phyloP scores from a whole-genome alignment of 2,113 vertebrate genomes.

The Tragelaphus scriptus region DNA sequence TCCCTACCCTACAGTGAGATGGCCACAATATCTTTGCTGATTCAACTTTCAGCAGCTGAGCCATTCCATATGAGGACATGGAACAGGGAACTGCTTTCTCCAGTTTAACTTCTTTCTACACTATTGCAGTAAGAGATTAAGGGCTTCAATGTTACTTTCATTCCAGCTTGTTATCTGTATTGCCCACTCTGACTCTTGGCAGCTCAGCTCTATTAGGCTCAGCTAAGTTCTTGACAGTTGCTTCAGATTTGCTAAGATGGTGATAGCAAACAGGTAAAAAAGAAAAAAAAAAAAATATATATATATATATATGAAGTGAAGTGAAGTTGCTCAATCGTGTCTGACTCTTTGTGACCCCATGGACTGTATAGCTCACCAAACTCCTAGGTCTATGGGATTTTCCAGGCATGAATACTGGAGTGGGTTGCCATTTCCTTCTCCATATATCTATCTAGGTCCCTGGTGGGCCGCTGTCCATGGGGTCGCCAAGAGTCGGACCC shows the following conservation, averaged over 20 bases:
- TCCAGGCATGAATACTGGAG: not conserved
- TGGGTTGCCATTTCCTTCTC: not conserved
- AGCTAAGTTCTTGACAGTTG: not conserved
- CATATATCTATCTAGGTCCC: not conserved
- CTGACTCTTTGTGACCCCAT: not conserved
- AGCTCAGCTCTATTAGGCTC: not conserved
- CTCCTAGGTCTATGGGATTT: not conserved
- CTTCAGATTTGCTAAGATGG: not conserved
- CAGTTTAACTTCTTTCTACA: not conserved
- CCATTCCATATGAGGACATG: not conserved
- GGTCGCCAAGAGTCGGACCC: too few relatives aligned
- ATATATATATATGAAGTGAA: not conserved
- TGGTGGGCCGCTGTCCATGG: too few relatives aligned
- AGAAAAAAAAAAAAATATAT: not conserved
- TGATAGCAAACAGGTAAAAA: not conserved
- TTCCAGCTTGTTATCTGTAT: not conserved
- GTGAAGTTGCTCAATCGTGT: rapidly evolving
- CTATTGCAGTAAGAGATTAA: not conserved
- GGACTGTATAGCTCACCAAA: not conserved
- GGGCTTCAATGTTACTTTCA: not conserved
- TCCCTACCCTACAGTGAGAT: rapidly evolving
- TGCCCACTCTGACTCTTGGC: not conserved
- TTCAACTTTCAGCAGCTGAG: not conserved
- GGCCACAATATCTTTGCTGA: not conserved
- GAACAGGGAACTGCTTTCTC: not conserved